Evolutionary conservation across 2,888 invertebrate genomes (phyloP).

Genomic region (Tenthredo amoena): DNA sequence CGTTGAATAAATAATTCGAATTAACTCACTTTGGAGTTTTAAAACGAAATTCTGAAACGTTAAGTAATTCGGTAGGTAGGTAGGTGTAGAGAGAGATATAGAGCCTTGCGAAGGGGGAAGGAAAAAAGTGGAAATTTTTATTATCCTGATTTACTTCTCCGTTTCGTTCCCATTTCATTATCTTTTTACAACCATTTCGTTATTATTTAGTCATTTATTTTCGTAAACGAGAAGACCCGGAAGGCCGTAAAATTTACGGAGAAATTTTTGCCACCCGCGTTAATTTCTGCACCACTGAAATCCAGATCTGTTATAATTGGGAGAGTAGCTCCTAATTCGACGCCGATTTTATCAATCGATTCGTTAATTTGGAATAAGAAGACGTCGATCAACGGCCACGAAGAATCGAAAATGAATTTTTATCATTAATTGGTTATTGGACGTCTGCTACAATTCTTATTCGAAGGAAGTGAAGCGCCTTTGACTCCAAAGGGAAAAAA

Average conservation of each 20-base stretch:
- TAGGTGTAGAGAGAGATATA: no score
- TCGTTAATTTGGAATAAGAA: not conserved
- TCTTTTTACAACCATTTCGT: not conserved
- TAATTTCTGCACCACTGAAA: not conserved
- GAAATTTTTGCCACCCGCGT: not conserved
- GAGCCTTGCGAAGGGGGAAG: not conserved
- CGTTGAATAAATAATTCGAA: constrained; percentile 31
- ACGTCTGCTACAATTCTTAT: not conserved
- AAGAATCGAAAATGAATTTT: not conserved
- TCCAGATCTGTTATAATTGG: not conserved
- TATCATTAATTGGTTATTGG: not conserved
- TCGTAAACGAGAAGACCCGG: not conserved
- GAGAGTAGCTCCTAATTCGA: not conserved
- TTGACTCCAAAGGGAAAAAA: not conserved
- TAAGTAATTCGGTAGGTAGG: constrained; percentile 5
- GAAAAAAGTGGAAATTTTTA: constrained; percentile 6
- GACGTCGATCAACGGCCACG: not conserved
- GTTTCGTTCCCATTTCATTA: not conserved
- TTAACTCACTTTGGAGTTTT: not conserved
- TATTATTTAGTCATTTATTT: not conserved
- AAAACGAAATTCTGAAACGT: not conserved
- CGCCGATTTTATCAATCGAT: not conserved
- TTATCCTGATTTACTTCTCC: constrained; percentile 9
- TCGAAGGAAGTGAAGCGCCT: not conserved
- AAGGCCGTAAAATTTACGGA: not conserved